Evolutionary conservation across 1,140 invertebrate genomes (phyloP).

Genomic region (Muscidifurax raptorellus): DNA sequence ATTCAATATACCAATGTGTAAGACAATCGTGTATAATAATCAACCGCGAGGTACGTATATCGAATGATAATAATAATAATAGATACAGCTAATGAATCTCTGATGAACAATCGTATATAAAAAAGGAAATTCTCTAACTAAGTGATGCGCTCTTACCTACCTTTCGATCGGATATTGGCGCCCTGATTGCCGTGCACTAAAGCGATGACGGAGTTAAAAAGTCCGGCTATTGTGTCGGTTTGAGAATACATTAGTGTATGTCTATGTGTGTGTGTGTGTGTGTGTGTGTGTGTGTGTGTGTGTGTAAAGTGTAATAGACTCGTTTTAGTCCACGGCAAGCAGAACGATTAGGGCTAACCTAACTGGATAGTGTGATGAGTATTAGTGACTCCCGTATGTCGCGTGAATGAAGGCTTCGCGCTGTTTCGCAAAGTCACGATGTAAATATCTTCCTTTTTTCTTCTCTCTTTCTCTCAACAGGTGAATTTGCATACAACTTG

Average conservation of each 20-base stretch:
- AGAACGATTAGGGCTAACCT: constrained; percentile 19
- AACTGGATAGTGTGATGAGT: not conserved
- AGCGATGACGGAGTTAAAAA: constrained; percentile 9
- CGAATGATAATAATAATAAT: not conserved
- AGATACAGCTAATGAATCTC: not conserved
- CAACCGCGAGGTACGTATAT: too few species aligned
- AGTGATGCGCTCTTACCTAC: not conserved
- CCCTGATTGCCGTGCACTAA: constrained; percentile 25
- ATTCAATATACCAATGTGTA: not conserved
- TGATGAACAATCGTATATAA: not conserved
- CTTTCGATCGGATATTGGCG: not conserved
- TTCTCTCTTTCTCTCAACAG: constrained; percentile 26
- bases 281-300: not conserved
- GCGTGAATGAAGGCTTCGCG: constrained; percentile 37
- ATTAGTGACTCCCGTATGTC: constrained; percentile 1
- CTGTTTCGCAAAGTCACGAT: constrained; percentile 23
- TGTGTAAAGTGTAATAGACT: constrained; percentile 36
- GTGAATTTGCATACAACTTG: constrained; percentile 15
- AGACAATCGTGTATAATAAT: not conserved
- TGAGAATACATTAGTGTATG: constrained; percentile 24
- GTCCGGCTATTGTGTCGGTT: not conserved
- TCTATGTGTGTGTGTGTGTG: not conserved
- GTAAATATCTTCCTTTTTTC: constrained; percentile 5
- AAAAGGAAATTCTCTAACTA: not conserved
- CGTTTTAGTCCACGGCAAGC: constrained; percentile 31